Evolutionary conservation across 1,140 invertebrate species (phyloP), one percentile per base, ranked within the genome.

Genomic region (Microplitis mediator): DNA sequence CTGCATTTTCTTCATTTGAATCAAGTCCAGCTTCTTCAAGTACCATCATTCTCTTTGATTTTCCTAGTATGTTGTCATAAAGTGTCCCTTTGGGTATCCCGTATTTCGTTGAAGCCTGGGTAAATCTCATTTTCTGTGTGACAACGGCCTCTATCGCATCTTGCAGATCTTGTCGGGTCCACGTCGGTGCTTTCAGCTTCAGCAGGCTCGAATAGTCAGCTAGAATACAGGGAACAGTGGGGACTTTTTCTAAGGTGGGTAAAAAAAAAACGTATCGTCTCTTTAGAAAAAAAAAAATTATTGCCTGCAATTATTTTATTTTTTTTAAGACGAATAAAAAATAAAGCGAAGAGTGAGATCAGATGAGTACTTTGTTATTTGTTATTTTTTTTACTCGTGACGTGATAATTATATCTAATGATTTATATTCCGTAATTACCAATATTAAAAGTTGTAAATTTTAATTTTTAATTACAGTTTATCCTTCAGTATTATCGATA

Each of bases 31-130:
- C 90, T 76, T 93, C 92, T 75, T 93, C 92, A 68, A 93, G 84
- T 0, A 93, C 91, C 74, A 91, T 90, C 92, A 93, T 93, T 54
- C 93, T 85, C 85, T 92, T 93, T 8, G 92, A 91, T 85, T 94
- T 94, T 11, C 93, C 93, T 65, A 94, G 85, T 78, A 94, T 93
- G 82, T 93, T 94, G 86, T 93, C 92, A 86, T 93, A 94, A 13
- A 94, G 88, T 3, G 93, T 94, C 16, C 92, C 92, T 84, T 94
- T 94, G 0, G 93, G 93, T 81, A 94, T 93, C 69, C 91, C 90
- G 84, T 90, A 94, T 72, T 90, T 88, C 3, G 90, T 88, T 2
- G 92, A 90, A 0, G 92, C 93, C 80, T 93, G 91, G 6, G 93
- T 93, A 84, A 94, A 94, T 56, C 92, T 90, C 92, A 94, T 92